phyloP scores from a whole-genome alignment of 1,140 invertebrate genomes.

The Dufourea novaeangliae region DNA sequence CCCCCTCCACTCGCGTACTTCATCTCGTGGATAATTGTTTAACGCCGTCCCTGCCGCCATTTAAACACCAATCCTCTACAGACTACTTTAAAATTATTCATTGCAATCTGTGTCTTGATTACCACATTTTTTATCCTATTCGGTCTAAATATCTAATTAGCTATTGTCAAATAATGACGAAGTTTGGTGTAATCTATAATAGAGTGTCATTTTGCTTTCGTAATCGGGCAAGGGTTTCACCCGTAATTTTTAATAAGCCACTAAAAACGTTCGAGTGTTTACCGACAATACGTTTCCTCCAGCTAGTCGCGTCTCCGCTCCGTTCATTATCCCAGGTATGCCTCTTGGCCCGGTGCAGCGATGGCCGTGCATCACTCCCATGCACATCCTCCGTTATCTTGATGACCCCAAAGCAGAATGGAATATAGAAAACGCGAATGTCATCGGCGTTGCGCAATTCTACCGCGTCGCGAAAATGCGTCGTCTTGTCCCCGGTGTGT shows the following conservation, averaged over 20 bases:
- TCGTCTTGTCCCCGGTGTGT: constrained; percentile 11
- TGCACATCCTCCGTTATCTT: constrained; percentile 65
- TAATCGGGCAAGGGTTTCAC: constrained; percentile 32
- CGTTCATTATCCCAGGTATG: constrained; percentile 60
- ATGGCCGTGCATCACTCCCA: constrained; percentile 62
- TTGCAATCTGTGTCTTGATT: too few relatives aligned
- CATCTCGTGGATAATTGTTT: not conserved
- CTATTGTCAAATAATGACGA: too few relatives aligned
- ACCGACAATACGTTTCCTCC: constrained; percentile 22
- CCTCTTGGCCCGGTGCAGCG: constrained; percentile 52
- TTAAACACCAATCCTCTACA: too few relatives aligned
- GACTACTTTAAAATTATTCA: too few relatives aligned
- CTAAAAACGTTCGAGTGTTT: constrained; percentile 38
- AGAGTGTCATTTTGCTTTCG: not conserved
- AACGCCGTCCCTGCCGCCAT: not conserved
- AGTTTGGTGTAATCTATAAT: too few relatives aligned
- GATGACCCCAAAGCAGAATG: constrained; percentile 71
- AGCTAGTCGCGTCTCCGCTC: constrained; percentile 26
- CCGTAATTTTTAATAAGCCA: constrained; percentile 54
- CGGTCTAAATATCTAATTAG: too few relatives aligned
- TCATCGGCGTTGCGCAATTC: constrained; percentile 66
- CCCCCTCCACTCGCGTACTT: not conserved
- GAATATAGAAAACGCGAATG: constrained; percentile 60
- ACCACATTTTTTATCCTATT: too few relatives aligned
- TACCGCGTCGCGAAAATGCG: constrained; percentile 43